phyloP scores from a whole-genome alignment of 2,113 vertebrate genomes.

The Corythornis vintsioides region DNA sequence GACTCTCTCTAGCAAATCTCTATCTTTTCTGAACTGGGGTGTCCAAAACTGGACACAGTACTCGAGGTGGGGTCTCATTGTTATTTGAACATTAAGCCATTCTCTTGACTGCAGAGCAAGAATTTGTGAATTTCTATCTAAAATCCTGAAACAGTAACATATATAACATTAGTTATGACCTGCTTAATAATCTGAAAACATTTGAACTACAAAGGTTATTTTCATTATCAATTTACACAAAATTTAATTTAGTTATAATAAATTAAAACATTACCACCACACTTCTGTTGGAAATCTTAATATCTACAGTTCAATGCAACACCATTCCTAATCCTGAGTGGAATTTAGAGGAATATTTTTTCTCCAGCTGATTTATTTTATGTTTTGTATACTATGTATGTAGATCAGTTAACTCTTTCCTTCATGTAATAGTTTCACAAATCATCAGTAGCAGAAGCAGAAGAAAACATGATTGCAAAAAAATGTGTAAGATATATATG shows the following conservation, averaged over 20 bases:
- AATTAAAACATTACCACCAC: neutral
- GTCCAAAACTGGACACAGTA: too few species aligned
- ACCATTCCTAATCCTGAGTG: neutral
- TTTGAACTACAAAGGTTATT: neutral
- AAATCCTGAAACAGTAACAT: neutral
- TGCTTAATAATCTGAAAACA: neutral
- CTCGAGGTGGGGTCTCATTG: too few species aligned
- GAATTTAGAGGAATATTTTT: neutral
- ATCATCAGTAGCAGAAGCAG: neutral
- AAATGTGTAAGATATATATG: neutral
- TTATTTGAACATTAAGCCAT: neutral
- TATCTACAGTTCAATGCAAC: neutral
- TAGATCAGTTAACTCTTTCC: neutral
- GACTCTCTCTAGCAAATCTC: too few species aligned
- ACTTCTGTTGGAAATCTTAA: neutral
- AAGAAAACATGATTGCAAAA: neutral
- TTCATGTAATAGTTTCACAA: neutral
- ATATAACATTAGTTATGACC: neutral
- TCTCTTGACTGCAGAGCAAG: neutral
- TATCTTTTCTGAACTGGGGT: too few species aligned
- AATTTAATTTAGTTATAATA: neutral
- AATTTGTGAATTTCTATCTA: neutral
- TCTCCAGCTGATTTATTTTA: neutral
- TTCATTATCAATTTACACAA: neutral
- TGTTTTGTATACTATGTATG: neutral